Percentiles rank a stretch among this genome's conserved stretches.
Evolutionary conservation across 2,797 vertebrate genomes (phyloP).

Genomic region (Apodemus agrarius): DNA sequence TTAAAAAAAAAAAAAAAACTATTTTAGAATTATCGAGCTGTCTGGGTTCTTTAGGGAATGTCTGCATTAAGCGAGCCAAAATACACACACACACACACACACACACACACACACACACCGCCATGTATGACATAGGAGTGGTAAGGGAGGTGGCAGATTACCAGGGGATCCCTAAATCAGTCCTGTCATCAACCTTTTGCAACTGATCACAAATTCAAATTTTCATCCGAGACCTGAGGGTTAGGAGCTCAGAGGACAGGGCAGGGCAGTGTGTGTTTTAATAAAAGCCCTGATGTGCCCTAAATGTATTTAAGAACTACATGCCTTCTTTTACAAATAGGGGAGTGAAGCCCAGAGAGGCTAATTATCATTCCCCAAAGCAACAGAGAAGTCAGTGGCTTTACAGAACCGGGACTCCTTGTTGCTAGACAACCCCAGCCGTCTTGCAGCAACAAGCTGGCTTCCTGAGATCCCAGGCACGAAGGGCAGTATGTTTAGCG

Average conservation of each 20-base stretch:
- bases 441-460: background rate
- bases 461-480: background rate
- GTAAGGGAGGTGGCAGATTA: background rate
- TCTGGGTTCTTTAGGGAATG: conserved; percentile 43
- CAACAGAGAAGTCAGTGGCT: background rate
- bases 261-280: background rate
- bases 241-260: background rate
- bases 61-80: conserved; percentile 17
- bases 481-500: background rate
- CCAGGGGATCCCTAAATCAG: background rate
- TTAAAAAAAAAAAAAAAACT: background rate
- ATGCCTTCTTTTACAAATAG: background rate
- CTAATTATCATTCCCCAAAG: background rate
- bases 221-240: background rate
- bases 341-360: background rate
- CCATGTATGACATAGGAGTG: background rate
- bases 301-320: conserved; percentile 5
- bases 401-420: background rate
- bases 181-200: background rate
- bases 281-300: background rate
- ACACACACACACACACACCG: background rate
- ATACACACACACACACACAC: too few species aligned
- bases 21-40: conserved; percentile 49
- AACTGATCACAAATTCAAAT: conserved; percentile 31
- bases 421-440: background rate